phyloP scores from a whole-genome alignment of 2,888 invertebrate species.

The Callimorpha dominula region DNA sequence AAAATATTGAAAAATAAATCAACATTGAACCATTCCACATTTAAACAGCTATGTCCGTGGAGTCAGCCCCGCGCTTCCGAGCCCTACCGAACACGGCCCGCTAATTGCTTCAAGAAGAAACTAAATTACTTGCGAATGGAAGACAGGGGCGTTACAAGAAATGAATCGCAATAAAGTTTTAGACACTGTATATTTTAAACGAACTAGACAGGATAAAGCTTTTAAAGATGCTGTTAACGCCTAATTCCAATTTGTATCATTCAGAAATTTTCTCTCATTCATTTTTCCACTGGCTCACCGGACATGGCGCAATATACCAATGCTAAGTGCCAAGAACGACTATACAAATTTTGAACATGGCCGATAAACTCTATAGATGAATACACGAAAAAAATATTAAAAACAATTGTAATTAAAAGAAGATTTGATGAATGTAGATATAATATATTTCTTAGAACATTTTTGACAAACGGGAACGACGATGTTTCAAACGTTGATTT shows the following conservation, averaged over 20 bases:
- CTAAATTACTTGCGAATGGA: constrained; percentile 40
- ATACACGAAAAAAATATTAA: neutral
- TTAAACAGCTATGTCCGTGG: constrained; percentile 28
- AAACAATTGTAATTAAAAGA: neutral
- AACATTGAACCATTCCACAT: constrained; percentile 35
- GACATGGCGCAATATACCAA: neutral
- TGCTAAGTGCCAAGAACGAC: neutral
- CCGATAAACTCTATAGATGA: neutral
- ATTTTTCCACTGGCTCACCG: neutral
- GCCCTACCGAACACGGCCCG: constrained; percentile 28
- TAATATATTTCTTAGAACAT: too few species aligned
- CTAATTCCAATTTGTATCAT: constrained; percentile 1
- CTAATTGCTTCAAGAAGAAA: constrained; percentile 48
- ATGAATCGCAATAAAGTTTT: constrained; percentile 16
- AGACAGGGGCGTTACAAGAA: constrained; percentile 16
- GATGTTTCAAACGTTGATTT: too few species aligned
- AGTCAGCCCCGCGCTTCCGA: neutral
- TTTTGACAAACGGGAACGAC: too few species aligned
- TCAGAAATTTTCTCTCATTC: neutral
- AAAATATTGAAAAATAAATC: constrained; percentile 27
- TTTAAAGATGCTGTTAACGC: constrained; percentile 4
- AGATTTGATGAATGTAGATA: neutral
- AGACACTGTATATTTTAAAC: constrained; percentile 5
- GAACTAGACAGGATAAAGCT: constrained; percentile 8
- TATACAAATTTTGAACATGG: neutral